Base-by-base conservation (phyloP, 37 sponge, comb jelly and placozoan species). In the Eunapius fragilis region DNA sequence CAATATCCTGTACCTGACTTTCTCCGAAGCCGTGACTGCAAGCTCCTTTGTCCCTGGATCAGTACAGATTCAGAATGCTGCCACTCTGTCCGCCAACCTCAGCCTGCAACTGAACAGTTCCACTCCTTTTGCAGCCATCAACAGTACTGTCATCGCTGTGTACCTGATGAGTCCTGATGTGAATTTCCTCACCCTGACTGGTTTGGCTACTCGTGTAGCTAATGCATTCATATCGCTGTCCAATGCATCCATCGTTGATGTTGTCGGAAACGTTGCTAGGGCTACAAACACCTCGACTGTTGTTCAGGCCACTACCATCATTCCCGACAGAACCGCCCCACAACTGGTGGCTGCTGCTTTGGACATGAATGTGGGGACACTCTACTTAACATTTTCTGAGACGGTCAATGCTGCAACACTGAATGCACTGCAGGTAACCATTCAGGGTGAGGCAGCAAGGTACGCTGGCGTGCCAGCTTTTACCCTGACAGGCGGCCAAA, bases 341-440 rank as follows among this genome's bases (percentile, higher is more conserved):
- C 48, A 6, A 12, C 74, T 96, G 7, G n/a, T 83, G 24, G 45
- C 28, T 28, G 77, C 77, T 3, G 49, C 67, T 22, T 36, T 93
- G 32, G 96, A 96, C 41, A 58, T 96, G 69, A 90, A 90, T 32
- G 9, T n/a, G 27, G 73, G 74, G 3, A 38, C 80, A 0, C 81
- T 93, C 11, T 76, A 69, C 26, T 74, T 96, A 19, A 93, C 87
- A 10, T 96, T 96, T 79, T 88, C 91, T 27, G 96, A 96, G 67
- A 93, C 94, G 26, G 91, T 96, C 22, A 82, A 93, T 80, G 91
- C 76, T 23, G 28, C 36, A 14, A 68, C 91, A 22, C 78, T 96
- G 31, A 74, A 91, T 88, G 84, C 94, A 74, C 69, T 80, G 3
- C 78, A 77, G 49, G 82, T 96, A 28, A 88, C 87, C n/a, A 45